Conservation (phyloP, 2,888 invertebrate species). For the Dromius quadrimaculatus region DNA sequence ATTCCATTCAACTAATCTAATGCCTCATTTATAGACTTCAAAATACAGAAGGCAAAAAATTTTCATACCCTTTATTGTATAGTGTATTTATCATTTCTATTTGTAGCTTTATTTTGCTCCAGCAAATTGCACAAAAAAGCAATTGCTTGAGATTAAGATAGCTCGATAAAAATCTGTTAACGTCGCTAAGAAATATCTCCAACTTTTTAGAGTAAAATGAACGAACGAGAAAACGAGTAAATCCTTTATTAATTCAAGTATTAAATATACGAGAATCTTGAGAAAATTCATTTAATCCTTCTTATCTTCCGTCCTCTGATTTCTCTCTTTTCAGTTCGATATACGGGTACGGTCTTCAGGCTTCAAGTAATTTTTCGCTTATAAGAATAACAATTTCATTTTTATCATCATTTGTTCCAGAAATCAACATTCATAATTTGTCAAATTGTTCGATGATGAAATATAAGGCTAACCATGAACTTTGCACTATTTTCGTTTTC, state of each 20-base stretch:
- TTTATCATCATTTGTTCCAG: conserved; percentile 14
- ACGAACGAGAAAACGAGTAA: conserved; percentile 17
- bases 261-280: conserved; percentile 14
- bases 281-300: conserved; percentile 29
- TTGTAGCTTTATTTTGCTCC: neutral
- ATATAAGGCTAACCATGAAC: too few relatives aligned
- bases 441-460: too few relatives aligned
- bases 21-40: neutral
- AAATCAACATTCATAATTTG: too few relatives aligned
- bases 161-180: conserved; percentile 25
- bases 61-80: neutral
- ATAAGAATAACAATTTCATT: too few relatives aligned
- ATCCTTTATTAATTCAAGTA: conserved; percentile 31
- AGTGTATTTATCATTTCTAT: neutral
- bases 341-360: neutral
- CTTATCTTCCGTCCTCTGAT: conserved; percentile 5
- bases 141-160: conserved; percentile 19
- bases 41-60: neutral
- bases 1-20: too few relatives aligned
- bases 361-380: neutral
- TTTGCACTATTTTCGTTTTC: too few relatives aligned
- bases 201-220: conserved; percentile 6
- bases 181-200: conserved; percentile 9
- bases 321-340: neutral
- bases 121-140: conserved; percentile 20